Evolutionary conservation across 2,888 invertebrate genomes (phyloP).

Genomic region (Ferrisia virgata): DNA sequence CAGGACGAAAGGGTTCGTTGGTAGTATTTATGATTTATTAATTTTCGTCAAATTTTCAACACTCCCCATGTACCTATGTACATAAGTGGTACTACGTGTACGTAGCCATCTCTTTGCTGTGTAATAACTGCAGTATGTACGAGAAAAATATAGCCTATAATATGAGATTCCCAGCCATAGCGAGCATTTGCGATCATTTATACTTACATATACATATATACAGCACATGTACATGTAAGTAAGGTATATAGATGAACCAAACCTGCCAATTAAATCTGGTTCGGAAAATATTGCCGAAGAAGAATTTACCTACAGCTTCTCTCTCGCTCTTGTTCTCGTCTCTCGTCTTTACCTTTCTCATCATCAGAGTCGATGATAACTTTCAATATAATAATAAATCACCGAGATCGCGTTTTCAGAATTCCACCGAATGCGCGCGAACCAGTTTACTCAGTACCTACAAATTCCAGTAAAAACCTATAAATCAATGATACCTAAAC

Average conservation of each 20-base stretch:
- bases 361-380: not conserved
- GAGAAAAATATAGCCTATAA: too few species aligned
- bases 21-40: not conserved
- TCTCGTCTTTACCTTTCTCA: not conserved
- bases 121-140: too few species aligned
- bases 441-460: conserved; percentile 33
- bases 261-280: conserved; percentile 31
- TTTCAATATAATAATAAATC: conserved; percentile 39
- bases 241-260: not conserved
- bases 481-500: conserved; percentile 20
- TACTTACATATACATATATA: too few species aligned
- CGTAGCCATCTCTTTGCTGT: too few species aligned
- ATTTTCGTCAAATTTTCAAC: not conserved
- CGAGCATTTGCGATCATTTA: not conserved
- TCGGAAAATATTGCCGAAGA: not conserved
- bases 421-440: conserved; percentile 14
- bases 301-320: not conserved
- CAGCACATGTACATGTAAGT: too few species aligned
- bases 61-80: too few species aligned
- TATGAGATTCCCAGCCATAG: not conserved
- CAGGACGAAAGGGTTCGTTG: too few species aligned
- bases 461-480: conserved; percentile 5
- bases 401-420: conserved; percentile 34
- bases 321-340: too few species aligned
- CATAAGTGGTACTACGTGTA: too few species aligned